phyloP scores from a whole-genome alignment of 2,888 invertebrate species.

The Polydrusus pterygomalis region DNA sequence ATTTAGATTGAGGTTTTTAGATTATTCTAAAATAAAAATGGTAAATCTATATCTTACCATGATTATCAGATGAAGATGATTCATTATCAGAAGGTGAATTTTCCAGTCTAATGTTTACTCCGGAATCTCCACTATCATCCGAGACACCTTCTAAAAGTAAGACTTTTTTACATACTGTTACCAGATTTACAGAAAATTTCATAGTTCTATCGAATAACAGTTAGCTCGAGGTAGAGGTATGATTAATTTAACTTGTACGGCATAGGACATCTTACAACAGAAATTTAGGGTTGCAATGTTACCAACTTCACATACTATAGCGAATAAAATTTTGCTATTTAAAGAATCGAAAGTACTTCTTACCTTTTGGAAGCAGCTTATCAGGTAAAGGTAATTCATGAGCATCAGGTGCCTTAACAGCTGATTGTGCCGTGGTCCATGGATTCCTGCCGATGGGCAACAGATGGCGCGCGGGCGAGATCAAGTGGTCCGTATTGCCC shows the following conservation, averaged over 20 bases:
- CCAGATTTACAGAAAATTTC: too few species aligned
- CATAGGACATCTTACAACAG: too few species aligned
- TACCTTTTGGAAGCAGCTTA: slow-evolving; percentile 68
- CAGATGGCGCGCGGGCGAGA: slow-evolving; percentile 68
- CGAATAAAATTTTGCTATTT: too few species aligned
- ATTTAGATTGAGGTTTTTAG: too few species aligned
- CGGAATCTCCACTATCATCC: slow-evolving; percentile 69
- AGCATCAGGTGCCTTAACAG: slow-evolving; percentile 67
- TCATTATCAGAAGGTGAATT: slow-evolving; percentile 62
- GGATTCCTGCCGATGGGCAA: slow-evolving; percentile 55
- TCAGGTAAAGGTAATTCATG: slow-evolving; percentile 70
- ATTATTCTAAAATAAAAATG: too few species aligned
- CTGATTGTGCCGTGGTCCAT: slow-evolving; percentile 12
- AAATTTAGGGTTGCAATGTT: too few species aligned
- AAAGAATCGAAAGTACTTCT: not conserved
- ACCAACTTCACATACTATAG: too few species aligned
- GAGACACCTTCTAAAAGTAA: slow-evolving; percentile 48
- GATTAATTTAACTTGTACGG: too few species aligned
- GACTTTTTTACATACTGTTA: too few species aligned
- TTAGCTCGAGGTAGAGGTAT: too few species aligned
- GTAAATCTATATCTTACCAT: slow-evolving; percentile 48
- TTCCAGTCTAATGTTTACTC: slow-evolving; percentile 64
- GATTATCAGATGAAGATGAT: slow-evolving; percentile 51
- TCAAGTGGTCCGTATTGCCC: slow-evolving; percentile 65
- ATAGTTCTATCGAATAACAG: too few species aligned